Evolutionary conservation across 2,113 vertebrate genomes (phyloP), one percentile per base, ranked within the genome.

Genomic region (Carassius gibelio): DNA sequence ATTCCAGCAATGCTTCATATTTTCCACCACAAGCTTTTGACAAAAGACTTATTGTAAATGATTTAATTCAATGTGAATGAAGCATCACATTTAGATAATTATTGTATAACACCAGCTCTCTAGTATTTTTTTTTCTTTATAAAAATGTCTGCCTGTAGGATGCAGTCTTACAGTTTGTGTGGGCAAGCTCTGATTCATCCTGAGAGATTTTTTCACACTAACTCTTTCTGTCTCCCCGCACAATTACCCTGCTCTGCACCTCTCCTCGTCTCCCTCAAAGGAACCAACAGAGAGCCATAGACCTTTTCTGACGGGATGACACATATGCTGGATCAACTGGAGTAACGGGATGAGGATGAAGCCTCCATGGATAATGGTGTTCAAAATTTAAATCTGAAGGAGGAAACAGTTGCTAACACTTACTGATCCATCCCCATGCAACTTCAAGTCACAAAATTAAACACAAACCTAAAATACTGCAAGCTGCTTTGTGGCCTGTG

Each of bases 161-260:
- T 50, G 52, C 82, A 77, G 68, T 62, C 82, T 84, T 86, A 85
- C 87, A 82, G 87, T 86, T 86, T 84, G 85, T 86, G 87, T 88
- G 83, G 85, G 85, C 77, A 81, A 88, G 69, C 82, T 76, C 84
- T 88, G 87, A 88, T 88, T 88, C 87, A 88, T 88, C 72, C 52
- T 64, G 7, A 76, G 76, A 86, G 68, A 84, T 84, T 81, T 85
- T 45, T 68, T 72, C 75, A 75, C 84, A 86, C 81, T 71, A 85
- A 75, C 87, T 77, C 81, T 72, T 84, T 84, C 87, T 80, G 48
- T 77, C 38, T 86, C 72, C 36, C 68, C 55, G 68, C 66, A 30
- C 81, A 84, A 88, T 86, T 86, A 86, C 84, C 66, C 85, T 76
- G 62, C 75, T 83, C 71, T 69, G 48, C 66, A 72, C 81, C 45